phyloP scores from a whole-genome alignment of 92 coral and sea anemone genomes.

The Scolanthus callimorphus region DNA sequence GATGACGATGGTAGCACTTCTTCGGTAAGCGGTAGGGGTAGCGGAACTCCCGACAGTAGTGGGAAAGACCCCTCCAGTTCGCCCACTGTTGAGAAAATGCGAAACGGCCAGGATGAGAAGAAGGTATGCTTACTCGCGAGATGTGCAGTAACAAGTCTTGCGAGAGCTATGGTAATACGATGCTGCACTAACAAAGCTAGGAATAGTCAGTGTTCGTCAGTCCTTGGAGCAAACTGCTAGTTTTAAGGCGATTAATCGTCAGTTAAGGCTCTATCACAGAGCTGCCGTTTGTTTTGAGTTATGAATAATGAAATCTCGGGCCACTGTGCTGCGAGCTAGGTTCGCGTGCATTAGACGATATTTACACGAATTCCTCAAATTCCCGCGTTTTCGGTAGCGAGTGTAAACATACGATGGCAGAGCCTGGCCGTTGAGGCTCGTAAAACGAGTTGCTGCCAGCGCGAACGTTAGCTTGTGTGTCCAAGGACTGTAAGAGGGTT shows the following conservation, averaged over 20 bases:
- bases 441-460: too few relatives aligned
- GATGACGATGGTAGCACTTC: conserved; percentile 27
- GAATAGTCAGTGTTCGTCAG: too few relatives aligned
- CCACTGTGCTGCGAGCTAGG: conserved; percentile 33
- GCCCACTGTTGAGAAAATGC: conserved; percentile 51
- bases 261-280: too few relatives aligned
- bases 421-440: background rate
- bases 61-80: conserved; percentile 29
- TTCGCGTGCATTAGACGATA: conserved; percentile 60
- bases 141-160: too few relatives aligned
- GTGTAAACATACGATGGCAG: conserved; percentile 37
- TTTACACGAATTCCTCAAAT: conserved; percentile 65
- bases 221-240: too few relatives aligned
- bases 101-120: conserved; percentile 71
- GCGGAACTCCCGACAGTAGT: conserved; percentile 36
- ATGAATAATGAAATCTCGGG: conserved; percentile 81
- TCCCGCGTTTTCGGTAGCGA: conserved; percentile 72
- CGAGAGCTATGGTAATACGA: conserved; percentile 14
- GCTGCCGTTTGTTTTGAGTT: conserved; percentile 43
- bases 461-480: too few relatives aligned
- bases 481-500: too few relatives aligned
- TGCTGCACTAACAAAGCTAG: too few relatives aligned
- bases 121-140: conserved; percentile 43
- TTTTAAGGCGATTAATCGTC: too few relatives aligned
- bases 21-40: conserved; percentile 39